These are phyloP conservation scores for Thaleichthys pacificus DNA, from an alignment of 2,797 vertebrate genomes.

Conservation along the genomic window DNA sequence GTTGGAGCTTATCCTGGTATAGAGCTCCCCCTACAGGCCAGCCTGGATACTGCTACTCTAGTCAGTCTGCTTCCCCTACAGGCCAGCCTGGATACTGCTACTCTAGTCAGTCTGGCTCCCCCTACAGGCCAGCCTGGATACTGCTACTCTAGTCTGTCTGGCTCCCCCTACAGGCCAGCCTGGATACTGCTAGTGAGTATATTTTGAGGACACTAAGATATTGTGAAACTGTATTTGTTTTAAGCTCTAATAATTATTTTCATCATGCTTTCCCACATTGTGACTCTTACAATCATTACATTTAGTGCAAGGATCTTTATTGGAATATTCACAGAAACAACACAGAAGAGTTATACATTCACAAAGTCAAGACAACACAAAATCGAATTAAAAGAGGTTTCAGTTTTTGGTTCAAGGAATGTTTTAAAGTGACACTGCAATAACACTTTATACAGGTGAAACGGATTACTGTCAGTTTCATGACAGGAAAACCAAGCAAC, in stretches of 20 bases:
- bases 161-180: constrained; percentile 48
- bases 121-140: constrained; percentile 44
- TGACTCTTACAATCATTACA: too few relatives aligned
- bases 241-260: too few relatives aligned
- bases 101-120: constrained; percentile 17
- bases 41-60: too few relatives aligned
- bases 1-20: not conserved
- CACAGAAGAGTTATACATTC: constrained; percentile 49
- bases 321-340: constrained; percentile 46
- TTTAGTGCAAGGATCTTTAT: constrained; percentile 60
- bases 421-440: constrained; percentile 39
- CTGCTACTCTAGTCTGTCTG: too few relatives aligned
- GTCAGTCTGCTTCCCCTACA: constrained; percentile 44
- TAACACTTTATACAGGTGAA: constrained; percentile 30
- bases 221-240: too few relatives aligned
- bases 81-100: constrained; percentile 7
- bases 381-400: constrained; percentile 6
- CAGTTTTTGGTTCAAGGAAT: constrained; percentile 8
- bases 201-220: too few relatives aligned
- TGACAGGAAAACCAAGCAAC: constrained; percentile 33
- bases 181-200: too few relatives aligned
- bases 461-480: constrained; percentile 30
- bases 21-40: constrained; percentile 51
- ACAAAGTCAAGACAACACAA: constrained; percentile 26
- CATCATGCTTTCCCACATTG: too few relatives aligned